phyloP scores from a whole-genome alignment of 2,797 vertebrate genomes.

The Cossypha polioptera region DNA sequence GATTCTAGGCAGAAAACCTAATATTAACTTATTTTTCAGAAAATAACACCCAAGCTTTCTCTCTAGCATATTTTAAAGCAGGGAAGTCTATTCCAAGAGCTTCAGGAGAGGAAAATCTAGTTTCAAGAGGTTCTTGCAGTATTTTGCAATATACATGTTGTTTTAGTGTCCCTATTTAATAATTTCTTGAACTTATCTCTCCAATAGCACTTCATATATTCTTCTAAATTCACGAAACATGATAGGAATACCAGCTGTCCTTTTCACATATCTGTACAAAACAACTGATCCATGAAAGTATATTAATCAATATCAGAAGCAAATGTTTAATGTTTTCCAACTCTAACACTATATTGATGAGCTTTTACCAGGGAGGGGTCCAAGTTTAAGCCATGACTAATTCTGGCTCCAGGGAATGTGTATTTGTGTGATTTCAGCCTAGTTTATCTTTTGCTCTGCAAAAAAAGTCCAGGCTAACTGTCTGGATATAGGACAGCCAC shows the following conservation, averaged over 20 bases:
- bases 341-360: slow-evolving; percentile 34
- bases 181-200: slow-evolving; percentile 27
- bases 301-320: slow-evolving; percentile 51
- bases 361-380: slow-evolving; percentile 53
- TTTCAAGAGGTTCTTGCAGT: slow-evolving; percentile 5
- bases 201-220: slow-evolving; percentile 33
- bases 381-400: slow-evolving; percentile 52
- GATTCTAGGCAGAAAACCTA: slow-evolving; percentile 38
- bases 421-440: slow-evolving; percentile 26
- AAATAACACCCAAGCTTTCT: slow-evolving; percentile 54
- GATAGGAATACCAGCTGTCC: not conserved
- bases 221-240: not conserved
- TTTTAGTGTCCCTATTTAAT: slow-evolving; percentile 30
- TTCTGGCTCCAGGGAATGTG: slow-evolving; percentile 39
- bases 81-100: slow-evolving; percentile 14
- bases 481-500: not conserved
- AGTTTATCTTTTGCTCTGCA: slow-evolving; percentile 27
- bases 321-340: slow-evolving; percentile 31
- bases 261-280: not conserved
- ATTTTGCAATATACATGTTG: not conserved
- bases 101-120: slow-evolving; percentile 31
- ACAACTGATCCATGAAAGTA: not conserved
- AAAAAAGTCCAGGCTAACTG: not conserved
- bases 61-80: slow-evolving; percentile 2
- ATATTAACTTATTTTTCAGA: slow-evolving; percentile 50